Evolutionary conservation across 53 echinoderm and acorn worm genomes (phyloP), one percentile per base, ranked within the genome.

Genomic region (Echinometra lucunter): DNA sequence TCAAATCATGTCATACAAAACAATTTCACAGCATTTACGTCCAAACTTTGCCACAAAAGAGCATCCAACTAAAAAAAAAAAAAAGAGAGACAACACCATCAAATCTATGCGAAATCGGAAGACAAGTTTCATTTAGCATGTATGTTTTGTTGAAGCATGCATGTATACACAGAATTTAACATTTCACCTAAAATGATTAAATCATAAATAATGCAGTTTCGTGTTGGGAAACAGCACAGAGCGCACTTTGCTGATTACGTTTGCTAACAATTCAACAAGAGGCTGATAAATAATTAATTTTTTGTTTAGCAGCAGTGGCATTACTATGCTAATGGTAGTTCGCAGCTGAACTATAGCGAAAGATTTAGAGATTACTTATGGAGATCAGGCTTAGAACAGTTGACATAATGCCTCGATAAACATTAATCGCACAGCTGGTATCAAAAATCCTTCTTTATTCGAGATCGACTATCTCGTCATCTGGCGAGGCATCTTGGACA

Each of bases 301-400:
- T n/a, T 47, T 81, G 4, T 42, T 81, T 15, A 49, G 53, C 85
- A n/a, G n/a, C 53, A 49, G 30, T 49, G 28, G 9, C 85, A 25
- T 85, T 49, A 49, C 12, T 44, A 49, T 47, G 85, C 85, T 85
- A n/a, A 85, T 81, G 21, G 78, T 69, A 6, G 40, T 40, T 4
- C 18, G 37, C 21, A 21, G 7, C 78, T 17, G n/a, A n/a, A 78
- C 40, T 78, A 6, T 18, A 40, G 78, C 21, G 19, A 42, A 42
- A 38, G 42, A 78, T 21, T 78, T 23, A 1, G 49, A 28, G 49
- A 47, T 85, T 49, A 49, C 27, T 17, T 25, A 85, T 12, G 47
- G 47, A 85, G 85, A 85, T 85, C 85, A 85, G 10, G 28, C n/a
- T n/a, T n/a, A 85, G 25, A 85, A 49, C 47, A 49, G 49, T 49